Evolutionary conservation across 2,888 invertebrate species (phyloP), one percentile per base, ranked within the genome.

Genomic region (Eueremaeus valkanovi): DNA sequence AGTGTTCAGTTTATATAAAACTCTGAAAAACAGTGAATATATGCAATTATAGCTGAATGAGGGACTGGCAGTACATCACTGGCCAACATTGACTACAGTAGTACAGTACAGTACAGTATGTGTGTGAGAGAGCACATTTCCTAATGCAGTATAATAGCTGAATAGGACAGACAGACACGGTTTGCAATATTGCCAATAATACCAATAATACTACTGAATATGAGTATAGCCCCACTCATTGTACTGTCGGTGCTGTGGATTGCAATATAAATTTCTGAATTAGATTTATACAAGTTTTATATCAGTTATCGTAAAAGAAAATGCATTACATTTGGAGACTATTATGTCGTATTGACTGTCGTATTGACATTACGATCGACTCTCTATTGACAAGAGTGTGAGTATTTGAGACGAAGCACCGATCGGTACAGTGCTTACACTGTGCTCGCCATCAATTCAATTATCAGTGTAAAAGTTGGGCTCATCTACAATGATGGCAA

Each of bases 221-320:
- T 18, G n/a, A 21, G n/a, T 66, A 3, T 18, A 21, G n/a, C 63
- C 33, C 36, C 21, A 66, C 36, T 66, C 63, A 33, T 66, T 36
- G 36, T 66, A 24, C 6, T 55, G 18, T 18, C 55, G 3, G 36
- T 66, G 63, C 63, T 36, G 8, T 66, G 36, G 36, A 70, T 70
- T 42, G 27, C 27, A 45, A 27, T 70, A 70, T 70, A 68, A 68
- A 70, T 70, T 70, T 70, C 24, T 70, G 70, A 13, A 68, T 70
- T 40, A 70, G 45, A 66, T 66, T 66, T 66, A 66, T 66, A 66
- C 63, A 3, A 36, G 36, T 40, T 70, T 70, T 70, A 70, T 70
- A 70, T 70, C 70, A 70, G 70, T 70, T 70, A 70, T 70, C 70
- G 70, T 70, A 70, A 70, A 45, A 42, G 70, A 70, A 70, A 70